A percentile compares a stretch with the other conserved stretches of the same genome.
phyloP scores from a whole-genome alignment of 2,888 invertebrate species.

The Lasioglossum figueresi region DNA sequence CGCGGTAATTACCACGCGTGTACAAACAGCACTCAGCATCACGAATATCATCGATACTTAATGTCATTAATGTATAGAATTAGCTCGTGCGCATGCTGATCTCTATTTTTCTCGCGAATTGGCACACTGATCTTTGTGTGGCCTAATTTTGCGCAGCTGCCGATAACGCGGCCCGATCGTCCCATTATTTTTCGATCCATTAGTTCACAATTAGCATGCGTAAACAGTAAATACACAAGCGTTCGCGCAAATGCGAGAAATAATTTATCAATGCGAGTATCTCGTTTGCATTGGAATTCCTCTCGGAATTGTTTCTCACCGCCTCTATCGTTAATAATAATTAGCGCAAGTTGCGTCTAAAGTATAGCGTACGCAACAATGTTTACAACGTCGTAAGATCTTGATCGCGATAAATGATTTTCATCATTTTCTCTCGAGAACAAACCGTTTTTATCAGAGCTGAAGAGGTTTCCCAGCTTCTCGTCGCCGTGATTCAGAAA shows the following conservation, averaged over 20 bases:
- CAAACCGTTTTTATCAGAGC: neutral
- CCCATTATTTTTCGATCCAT: neutral
- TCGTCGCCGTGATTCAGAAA: neutral
- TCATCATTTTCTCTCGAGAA: neutral
- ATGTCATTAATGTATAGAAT: neutral
- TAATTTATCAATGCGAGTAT: no score
- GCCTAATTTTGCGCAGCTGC: neutral
- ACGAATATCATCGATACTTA: neutral
- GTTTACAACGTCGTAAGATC: neutral
- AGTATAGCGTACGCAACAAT: neutral
- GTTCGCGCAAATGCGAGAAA: neutral
- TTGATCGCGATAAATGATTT: neutral
- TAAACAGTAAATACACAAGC: no score
- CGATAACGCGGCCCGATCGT: neutral
- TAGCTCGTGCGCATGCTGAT: no score
- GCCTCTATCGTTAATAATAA: neutral
- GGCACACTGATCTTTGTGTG: neutral
- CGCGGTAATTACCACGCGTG: slow-evolving; percentile 8
- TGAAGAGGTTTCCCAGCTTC: neutral
- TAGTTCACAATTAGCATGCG: neutral
- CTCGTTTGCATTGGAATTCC: neutral
- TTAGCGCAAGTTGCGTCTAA: neutral
- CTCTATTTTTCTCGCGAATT: neutral
- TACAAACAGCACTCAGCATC: neutral
- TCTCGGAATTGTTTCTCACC: neutral